Base-by-base conservation (phyloP, 2,113 vertebrate species). In the Carassius gibelio region DNA sequence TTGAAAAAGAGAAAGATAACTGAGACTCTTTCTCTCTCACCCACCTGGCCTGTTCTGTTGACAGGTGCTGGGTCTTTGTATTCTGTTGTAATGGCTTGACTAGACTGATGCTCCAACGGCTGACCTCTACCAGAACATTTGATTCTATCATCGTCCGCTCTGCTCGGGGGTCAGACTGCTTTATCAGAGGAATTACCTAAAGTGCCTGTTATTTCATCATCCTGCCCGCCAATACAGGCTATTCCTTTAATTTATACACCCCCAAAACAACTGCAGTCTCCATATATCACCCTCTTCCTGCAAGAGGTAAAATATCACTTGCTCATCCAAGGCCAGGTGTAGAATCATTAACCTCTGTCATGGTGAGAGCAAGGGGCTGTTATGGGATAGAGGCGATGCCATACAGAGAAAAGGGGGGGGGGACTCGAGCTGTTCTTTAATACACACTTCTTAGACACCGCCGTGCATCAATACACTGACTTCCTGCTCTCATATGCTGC, bases 171-270 rank as follows among this genome's bases (percentile, higher is more conserved):
- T 95, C 93, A 94, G 93, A 91, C 92, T 91, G 93, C 96, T 97
- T 96, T 95, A 97, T 97, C 96, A 96, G 92, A 95, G 92, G 95
- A 98, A 96, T 96, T 97, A 96, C 95, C 95, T 96, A 96, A 98
- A 98, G 97, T 97, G 97, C 95, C 95, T 97, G 93, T 98, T 96
- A 96, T 96, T 97, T 97, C 95, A 95, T 97, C 95, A 96, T 97
- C 96, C 95, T 94, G 94, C 91, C 96, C 94, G 96, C 96, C 96
- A 96, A 94, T 90, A 88, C 93, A 93, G 93, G 93, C 91, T 94
- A 95, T 96, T 96, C 92, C 95, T 96, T 96, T 97, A 96, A 98
- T 97, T 96, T 96, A 97, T 96, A 96, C 95, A 94, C 91, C 88
- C 93, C 92, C 92, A 94, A 95, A 93, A 96, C 94, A 95, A 95